phyloP scores from a whole-genome alignment of 2,888 invertebrate species.

The Pristionchus entomophagus region DNA sequence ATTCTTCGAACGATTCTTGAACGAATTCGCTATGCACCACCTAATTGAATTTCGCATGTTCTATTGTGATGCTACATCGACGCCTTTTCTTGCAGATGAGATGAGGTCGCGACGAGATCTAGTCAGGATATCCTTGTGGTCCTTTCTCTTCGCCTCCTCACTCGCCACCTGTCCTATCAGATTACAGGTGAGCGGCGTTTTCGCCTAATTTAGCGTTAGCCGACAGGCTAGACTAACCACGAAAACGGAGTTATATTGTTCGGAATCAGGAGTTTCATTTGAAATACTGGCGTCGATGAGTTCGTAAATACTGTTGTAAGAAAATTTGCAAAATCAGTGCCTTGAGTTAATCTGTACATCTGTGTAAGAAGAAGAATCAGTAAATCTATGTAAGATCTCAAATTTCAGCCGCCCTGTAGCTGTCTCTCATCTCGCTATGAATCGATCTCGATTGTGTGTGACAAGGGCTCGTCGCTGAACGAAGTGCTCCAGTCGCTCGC shows the following conservation, averaged over 20 bases:
- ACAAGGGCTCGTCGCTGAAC: constrained; percentile 64
- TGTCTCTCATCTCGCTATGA: constrained; percentile 70
- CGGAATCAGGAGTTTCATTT: too few relatives aligned
- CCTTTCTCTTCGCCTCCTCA: neutral
- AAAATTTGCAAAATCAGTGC: too few relatives aligned
- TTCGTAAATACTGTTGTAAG: too few relatives aligned
- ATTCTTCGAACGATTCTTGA: neutral
- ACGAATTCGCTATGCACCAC: neutral
- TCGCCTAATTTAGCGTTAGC: too few relatives aligned
- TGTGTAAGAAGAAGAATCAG: too few relatives aligned
- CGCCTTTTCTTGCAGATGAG: neutral
- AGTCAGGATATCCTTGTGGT: neutral
- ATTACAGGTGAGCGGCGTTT: constrained; percentile 16
- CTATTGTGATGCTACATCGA: neutral
- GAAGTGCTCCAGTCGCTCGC: constrained; percentile 62
- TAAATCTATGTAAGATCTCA: too few relatives aligned
- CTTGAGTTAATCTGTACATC: too few relatives aligned
- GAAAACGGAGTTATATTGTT: too few relatives aligned
- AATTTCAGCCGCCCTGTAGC: constrained; percentile 64
- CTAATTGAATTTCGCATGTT: constrained; percentile 26
- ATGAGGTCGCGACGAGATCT: constrained; percentile 37
- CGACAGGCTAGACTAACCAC: too few relatives aligned
- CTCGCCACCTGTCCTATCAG: neutral
- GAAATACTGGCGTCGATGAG: too few relatives aligned
- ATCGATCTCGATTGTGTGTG: constrained; percentile 68